Evolutionary conservation across 2,888 invertebrate genomes (phyloP).

Genomic region (Athetis lepigone): DNA sequence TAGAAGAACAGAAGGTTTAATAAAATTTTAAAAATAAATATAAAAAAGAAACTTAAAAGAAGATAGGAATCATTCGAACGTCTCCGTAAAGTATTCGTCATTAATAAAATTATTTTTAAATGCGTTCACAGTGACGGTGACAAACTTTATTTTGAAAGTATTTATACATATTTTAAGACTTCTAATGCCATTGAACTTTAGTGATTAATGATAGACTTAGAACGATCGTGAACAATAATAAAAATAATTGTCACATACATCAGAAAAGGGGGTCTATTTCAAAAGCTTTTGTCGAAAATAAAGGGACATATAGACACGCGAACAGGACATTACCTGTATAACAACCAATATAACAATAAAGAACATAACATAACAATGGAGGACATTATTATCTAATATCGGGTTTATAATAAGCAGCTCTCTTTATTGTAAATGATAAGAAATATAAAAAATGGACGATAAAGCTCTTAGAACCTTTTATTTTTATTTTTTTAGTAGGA

Average conservation of each 20-base stretch:
- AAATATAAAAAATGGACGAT: background rate
- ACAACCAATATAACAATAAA: constrained; percentile 51
- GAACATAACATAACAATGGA: constrained; percentile 49
- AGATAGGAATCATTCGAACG: background rate
- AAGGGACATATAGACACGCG: constrained; percentile 60
- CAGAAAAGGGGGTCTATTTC: constrained; percentile 35
- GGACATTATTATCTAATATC: constrained; percentile 38
- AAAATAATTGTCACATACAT: constrained; percentile 48
- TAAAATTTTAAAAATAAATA: background rate
- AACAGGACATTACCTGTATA: constrained; percentile 53
- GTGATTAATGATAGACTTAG: background rate
- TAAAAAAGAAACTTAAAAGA: background rate
- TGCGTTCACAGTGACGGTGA: background rate
- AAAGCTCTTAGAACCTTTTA: background rate
- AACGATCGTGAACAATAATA: constrained; percentile 29
- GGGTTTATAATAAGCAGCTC: constrained; percentile 22
- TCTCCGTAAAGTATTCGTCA: too few relatives aligned
- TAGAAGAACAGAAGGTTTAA: too few relatives aligned
- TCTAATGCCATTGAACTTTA: too few relatives aligned
- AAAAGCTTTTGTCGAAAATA: constrained; percentile 44
- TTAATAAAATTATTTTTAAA: background rate
- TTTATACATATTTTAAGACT: too few relatives aligned
- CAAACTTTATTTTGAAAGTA: too few relatives aligned
- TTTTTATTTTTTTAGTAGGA: too few relatives aligned
- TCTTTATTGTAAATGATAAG: constrained; percentile 28